Conservation (phyloP, 2,797 vertebrate genomes). For the Chloroceryle inda region DNA sequence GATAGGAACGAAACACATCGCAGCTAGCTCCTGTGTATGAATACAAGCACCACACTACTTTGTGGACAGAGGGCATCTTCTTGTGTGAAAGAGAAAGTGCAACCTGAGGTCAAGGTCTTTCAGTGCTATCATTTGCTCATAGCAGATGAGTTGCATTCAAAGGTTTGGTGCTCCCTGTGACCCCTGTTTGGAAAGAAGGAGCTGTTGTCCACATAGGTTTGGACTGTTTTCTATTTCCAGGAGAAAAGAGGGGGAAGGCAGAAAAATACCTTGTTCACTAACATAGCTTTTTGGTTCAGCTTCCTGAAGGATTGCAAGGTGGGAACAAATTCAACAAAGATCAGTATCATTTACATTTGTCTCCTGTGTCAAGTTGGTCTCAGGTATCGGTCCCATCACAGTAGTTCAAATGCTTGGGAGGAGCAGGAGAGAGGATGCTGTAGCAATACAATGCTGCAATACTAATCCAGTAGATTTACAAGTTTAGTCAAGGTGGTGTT, state of each 20-base stretch:
- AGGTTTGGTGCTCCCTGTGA: fast-evolving
- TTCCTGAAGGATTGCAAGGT: neutral
- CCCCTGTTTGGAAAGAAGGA: neutral
- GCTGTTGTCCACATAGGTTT: fast-evolving
- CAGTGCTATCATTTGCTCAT: neutral
- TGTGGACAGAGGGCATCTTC: neutral
- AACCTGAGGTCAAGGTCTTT: neutral
- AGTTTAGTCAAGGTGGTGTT: neutral
- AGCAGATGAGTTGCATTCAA: neutral
- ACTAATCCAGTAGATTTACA: neutral
- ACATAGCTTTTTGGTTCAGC: neutral
- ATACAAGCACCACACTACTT: fast-evolving
- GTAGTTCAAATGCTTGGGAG: neutral
- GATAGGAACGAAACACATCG: fast-evolving
- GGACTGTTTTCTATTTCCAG: neutral
- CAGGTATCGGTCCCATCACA: neutral
- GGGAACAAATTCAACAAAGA: neutral
- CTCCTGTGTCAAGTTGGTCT: neutral
- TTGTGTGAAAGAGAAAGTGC: neutral
- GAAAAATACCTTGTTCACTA: neutral
- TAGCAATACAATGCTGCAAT: neutral
- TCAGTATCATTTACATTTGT: neutral
- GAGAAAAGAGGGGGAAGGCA: neutral
- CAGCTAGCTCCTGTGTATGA: fast-evolving
- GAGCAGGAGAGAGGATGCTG: fast-evolving